Conservation (phyloP, 2,797 vertebrate species). For the Lutjanus argentimaculatus region DNA sequence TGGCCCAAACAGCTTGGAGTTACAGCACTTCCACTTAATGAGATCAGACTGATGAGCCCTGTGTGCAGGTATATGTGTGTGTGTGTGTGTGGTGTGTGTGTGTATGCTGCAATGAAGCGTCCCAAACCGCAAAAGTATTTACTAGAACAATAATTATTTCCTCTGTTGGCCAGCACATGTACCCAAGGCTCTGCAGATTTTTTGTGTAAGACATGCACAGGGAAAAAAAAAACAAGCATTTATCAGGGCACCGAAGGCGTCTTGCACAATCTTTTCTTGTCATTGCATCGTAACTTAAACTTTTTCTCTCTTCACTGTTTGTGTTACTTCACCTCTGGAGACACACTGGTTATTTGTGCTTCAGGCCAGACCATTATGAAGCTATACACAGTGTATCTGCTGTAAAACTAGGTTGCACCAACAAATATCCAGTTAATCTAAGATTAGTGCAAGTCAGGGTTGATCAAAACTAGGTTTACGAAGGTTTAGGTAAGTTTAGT, state of each 20-base stretch:
- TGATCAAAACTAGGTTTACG: too few species aligned
- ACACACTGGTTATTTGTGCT: slow-evolving; percentile 49
- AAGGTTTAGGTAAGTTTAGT: too few species aligned
- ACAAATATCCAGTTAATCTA: too few species aligned
- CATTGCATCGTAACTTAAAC: slow-evolving; percentile 29
- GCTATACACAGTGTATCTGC: slow-evolving; percentile 13
- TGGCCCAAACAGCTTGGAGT: slow-evolving; percentile 81
- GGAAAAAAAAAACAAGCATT: slow-evolving; percentile 37
- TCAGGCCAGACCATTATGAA: slow-evolving; percentile 55
- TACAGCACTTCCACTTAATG: slow-evolving; percentile 73
- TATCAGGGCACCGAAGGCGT: slow-evolving; percentile 48
- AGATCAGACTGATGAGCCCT: slow-evolving; percentile 72
- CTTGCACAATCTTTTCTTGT: slow-evolving; percentile 42
- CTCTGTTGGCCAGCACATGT: slow-evolving; percentile 29
- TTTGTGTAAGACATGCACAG: slow-evolving; percentile 32
- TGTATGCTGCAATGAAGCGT: slow-evolving; percentile 42
- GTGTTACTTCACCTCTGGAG: slow-evolving; percentile 60
- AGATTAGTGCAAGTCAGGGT: too few species aligned
- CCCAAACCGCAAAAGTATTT: slow-evolving; percentile 66
- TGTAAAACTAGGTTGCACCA: background rate
- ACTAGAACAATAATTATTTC: slow-evolving; percentile 60
- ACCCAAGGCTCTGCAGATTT: slow-evolving; percentile 56
- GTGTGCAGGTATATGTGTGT: slow-evolving; percentile 38
- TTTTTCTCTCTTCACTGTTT: slow-evolving; percentile 45
- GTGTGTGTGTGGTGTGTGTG: slow-evolving; percentile 28